phyloP scores from a whole-genome alignment of 2,888 invertebrate genomes.

The Noctua janthina region DNA sequence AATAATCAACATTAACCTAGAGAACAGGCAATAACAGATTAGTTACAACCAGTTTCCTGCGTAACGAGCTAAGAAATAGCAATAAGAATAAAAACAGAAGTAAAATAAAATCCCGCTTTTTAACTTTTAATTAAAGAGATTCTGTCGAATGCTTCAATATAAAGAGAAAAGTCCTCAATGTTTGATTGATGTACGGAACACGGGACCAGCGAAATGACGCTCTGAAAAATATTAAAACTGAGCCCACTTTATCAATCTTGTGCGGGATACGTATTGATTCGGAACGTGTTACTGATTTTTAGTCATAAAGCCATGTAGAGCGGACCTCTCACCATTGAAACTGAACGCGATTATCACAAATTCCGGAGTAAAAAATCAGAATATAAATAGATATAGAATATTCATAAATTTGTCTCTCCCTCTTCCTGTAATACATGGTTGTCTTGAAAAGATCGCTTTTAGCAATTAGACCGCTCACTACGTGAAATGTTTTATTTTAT shows the following conservation, averaged over 20 bases:
- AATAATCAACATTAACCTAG: neutral
- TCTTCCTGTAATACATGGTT: no score
- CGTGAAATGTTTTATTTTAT: no score
- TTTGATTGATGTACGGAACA: constrained; percentile 32
- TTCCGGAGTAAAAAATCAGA: neutral
- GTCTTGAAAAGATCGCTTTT: no score
- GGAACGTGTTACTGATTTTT: neutral
- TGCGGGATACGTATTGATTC: neutral
- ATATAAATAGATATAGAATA: no score
- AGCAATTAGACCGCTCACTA: no score
- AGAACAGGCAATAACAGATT: neutral
- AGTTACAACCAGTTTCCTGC: constrained; percentile 2
- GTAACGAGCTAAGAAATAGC: constrained; percentile 28
- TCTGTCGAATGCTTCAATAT: neutral
- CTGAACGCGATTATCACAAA: neutral
- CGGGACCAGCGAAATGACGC: neutral
- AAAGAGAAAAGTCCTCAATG: neutral
- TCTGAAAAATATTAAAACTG: constrained; percentile 15
- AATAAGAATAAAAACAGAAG: constrained; percentile 18
- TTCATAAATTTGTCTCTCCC: no score
- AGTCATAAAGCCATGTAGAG: neutral
- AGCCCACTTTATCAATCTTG: constrained; percentile 12
- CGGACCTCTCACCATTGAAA: neutral
- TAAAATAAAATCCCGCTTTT: constrained; percentile 5
- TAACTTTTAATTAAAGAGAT: constrained; percentile 36